Evolutionary conservation across 2,797 vertebrate species (phyloP), one percentile per base, ranked within the genome.

Genomic region (Ctenosaura bakeri): DNA sequence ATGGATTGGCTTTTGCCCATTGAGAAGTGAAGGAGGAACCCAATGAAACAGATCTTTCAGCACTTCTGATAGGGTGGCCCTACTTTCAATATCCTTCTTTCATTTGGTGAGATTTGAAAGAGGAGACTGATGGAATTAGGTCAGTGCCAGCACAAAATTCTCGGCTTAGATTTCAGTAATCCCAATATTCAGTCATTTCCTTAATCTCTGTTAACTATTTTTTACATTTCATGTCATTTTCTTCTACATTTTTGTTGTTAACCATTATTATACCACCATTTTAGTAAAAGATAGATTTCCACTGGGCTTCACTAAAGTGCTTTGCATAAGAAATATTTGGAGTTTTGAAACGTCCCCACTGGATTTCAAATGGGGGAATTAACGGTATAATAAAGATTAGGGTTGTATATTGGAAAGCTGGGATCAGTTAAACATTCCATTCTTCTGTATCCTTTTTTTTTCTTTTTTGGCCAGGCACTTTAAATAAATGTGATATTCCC

Each of bases 381-480:
- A 42, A 50, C 29, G 14, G n/a, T 87, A 46, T 85, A 1, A 24
- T 32, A 0, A 6, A 82, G 90, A 52, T 73, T 64, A 83, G 91
- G 69, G 76, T 91, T 88, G 42, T 73, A 77, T 12, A 8, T 66
- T n/a, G n/a, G 56, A 46, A 54, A n/a, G 10, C 8, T 87, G 85
- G n/a, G 59, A 94, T 84, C 38, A 50, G 71, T 81, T 76, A 71
- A 86, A 92, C 85, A 32, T 12, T 89, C 92, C 69, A 42, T 42
- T 42, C 42, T 42, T 42, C 42, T 42, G 3, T 3, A 42, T 42
- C 42, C 42, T 42, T 42, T 76, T 86, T 88, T 32, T 69, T 14
- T 78, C 77, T 14, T 81, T 66, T 74, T 73, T 91, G n/a, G 78
- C 38, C 18, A 6, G 42, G 89, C 88, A 35, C 79, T 91, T 88